A percentile compares a stretch with the other conserved stretches of the same genome.
Evolutionary conservation across 2,797 vertebrate genomes (phyloP).

Genomic region (Poecilia picta): DNA sequence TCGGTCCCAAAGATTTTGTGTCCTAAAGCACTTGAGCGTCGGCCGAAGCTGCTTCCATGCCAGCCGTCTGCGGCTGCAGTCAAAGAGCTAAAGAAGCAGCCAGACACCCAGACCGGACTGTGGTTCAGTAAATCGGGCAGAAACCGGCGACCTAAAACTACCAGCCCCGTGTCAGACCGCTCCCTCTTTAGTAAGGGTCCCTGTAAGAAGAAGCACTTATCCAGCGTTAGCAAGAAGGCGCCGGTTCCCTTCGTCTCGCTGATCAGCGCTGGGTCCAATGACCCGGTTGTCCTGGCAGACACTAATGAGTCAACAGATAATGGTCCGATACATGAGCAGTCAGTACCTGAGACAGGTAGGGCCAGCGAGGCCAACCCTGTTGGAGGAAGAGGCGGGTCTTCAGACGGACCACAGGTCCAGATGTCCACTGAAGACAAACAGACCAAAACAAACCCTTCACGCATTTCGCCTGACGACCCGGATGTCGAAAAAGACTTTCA

Average conservation of each 20-base stretch:
- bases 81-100: conserved; percentile 76
- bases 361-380: conserved; percentile 9
- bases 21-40: conserved; percentile 80
- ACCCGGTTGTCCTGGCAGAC: conserved; percentile 40
- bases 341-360: conserved; percentile 52
- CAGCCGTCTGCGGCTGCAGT: conserved; percentile 47
- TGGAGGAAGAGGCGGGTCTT: conserved; percentile 5
- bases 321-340: conserved; percentile 30
- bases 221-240: conserved; percentile 59
- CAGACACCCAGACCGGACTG: conserved; percentile 76
- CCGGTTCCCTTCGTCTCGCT: conserved; percentile 16
- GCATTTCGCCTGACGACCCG: conserved; percentile 21
- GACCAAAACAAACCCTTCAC: neutral
- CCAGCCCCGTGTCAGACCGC: conserved; percentile 72
- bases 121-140: conserved; percentile 85
- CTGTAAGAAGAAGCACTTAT: conserved; percentile 75
- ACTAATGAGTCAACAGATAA: conserved; percentile 49
- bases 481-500: conserved; percentile 33
- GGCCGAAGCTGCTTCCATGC: conserved; percentile 46
- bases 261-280: conserved; percentile 6
- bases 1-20: conserved; percentile 83
- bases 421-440: conserved; percentile 26
- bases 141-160: conserved; percentile 77
- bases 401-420: conserved; percentile 14
- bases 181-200: conserved; percentile 74